A percentile compares a stretch with the other conserved stretches of the same genome.
Evolutionary conservation across 2,797 vertebrate genomes (phyloP).

Genomic region (Huso huso): DNA sequence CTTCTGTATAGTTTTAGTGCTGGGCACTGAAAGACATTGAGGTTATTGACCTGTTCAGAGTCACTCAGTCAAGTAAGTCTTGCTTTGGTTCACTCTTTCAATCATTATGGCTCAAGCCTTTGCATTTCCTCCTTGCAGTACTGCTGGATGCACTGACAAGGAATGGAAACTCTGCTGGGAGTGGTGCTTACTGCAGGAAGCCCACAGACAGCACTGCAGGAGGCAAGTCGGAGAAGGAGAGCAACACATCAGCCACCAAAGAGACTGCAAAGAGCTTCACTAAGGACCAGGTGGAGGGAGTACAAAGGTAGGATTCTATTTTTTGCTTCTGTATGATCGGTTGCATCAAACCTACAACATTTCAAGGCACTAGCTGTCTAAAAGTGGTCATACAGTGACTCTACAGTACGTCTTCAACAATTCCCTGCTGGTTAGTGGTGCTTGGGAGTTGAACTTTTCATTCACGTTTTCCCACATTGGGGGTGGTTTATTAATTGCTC

Average conservation of each 20-base stretch:
- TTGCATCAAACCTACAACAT: too few relatives aligned
- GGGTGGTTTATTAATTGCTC: too few relatives aligned
- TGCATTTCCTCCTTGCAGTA: conserved; percentile 47
- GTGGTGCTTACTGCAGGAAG: conserved; percentile 62
- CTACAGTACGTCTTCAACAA: not conserved
- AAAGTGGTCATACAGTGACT: conserved; percentile 12
- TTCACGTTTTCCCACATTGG: too few relatives aligned
- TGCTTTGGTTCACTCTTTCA: too few relatives aligned
- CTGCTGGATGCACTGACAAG: conserved; percentile 77
- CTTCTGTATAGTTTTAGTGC: too few relatives aligned
- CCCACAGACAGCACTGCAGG: conserved; percentile 50
- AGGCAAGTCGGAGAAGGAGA: conserved; percentile 43
- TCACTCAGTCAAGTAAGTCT: too few relatives aligned
- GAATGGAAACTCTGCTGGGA: conserved; percentile 77
- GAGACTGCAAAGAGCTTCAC: conserved; percentile 75
- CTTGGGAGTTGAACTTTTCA: too few relatives aligned
- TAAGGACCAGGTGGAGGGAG: conserved; percentile 85
- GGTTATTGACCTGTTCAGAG: too few relatives aligned
- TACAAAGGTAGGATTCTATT: conserved; percentile 67
- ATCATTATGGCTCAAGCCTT: not conserved
- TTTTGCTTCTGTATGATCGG: too few relatives aligned
- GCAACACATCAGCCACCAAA: conserved; percentile 37
- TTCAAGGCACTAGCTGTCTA: too few relatives aligned
- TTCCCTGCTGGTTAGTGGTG: not conserved
- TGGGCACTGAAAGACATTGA: too few relatives aligned